Evolutionary conservation across 2,888 invertebrate genomes (phyloP).

Genomic region (Perizoma flavofasciatum): DNA sequence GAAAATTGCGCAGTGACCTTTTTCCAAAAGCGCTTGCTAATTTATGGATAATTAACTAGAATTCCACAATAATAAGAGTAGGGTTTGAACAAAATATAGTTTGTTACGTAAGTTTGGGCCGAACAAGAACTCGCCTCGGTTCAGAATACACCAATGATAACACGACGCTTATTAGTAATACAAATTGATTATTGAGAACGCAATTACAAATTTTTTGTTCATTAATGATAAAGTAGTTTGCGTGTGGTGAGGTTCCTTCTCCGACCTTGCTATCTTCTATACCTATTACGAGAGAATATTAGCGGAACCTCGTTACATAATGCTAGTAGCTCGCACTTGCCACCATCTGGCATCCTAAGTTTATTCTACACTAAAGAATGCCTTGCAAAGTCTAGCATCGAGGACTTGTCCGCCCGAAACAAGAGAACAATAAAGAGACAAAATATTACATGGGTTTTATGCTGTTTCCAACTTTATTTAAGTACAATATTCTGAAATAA

Average conservation of each 20-base stretch:
- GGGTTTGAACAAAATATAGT: slow-evolving; percentile 23
- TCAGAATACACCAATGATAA: slow-evolving; percentile 55
- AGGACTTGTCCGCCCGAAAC: slow-evolving; percentile 34
- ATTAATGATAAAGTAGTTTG: no score
- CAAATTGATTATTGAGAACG: slow-evolving; percentile 64
- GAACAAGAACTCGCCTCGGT: slow-evolving; percentile 48
- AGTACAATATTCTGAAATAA: slow-evolving; percentile 37
- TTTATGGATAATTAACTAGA: slow-evolving; percentile 26
- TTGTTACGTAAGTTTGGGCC: slow-evolving; percentile 38
- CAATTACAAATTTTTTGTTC: slow-evolving; percentile 21
- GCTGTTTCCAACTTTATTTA: slow-evolving; percentile 38
- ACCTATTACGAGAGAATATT: no score
- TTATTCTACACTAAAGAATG: slow-evolving; percentile 32
- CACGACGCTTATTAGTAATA: slow-evolving; percentile 60
- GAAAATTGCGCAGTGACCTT: slow-evolving; percentile 32
- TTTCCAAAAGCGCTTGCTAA: slow-evolving; percentile 26
- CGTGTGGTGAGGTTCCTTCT: no score
- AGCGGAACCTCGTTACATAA: no score
- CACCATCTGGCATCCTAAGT: slow-evolving; percentile 6
- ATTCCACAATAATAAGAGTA: slow-evolving; percentile 25
- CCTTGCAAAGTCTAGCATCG: slow-evolving; percentile 24
- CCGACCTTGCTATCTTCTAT: no score
- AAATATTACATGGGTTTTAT: slow-evolving; percentile 39
- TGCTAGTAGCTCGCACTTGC: no score
- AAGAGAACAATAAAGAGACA: slow-evolving; percentile 40